Base-by-base conservation (phyloP, 1,140 invertebrate genomes). In the Microplitis demolitor region DNA sequence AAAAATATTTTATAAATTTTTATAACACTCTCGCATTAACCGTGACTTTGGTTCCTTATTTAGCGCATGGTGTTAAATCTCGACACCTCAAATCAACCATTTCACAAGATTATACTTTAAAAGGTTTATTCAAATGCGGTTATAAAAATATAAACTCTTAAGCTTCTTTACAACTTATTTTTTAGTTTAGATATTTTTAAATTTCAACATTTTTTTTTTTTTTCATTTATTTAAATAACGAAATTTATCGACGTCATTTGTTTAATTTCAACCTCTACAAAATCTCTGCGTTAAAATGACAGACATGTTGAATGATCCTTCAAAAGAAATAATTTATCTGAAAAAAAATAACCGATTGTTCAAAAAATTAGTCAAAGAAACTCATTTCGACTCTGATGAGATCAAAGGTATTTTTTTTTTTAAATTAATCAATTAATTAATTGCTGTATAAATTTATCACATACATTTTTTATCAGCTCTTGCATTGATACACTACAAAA, bases 321-420 rank as follows among this genome's bases (percentile, higher is more conserved):
- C 72, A 0, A 56, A 68, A 37, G 85, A 87, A 76, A 78, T 80
- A 13, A 75, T 81, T 9, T 86, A 80, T 16, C 80, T 80, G 72
- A 77, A 74, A n/a, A 86, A 82, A 56, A 83, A 86, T 78, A 66
- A 66, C 13, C 51, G 67, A 3, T 45, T 78, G 5, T 82, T 86
- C n/a, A 78, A 81, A 34, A 79, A 82, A 76, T 45, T 85, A 31
- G 78, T 78, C 0, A 83, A 83, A 67, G 72, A 74, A 51, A 83
- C 86, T 5, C 85, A 87, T 61, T 90, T 90, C 67, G 82, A 78
- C 45, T 76, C 79, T 4, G 74, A 76, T n/a, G 89, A 90, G 85
- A 71, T 89, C 0, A 86, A 90, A 85, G 82, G 82, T 6, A 83
- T 34, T 11, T 24, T 53, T n/a, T n/a, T n/a, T n/a, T n/a, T n/a